A percentile compares a stretch with the other conserved stretches of the same genome.
Evolutionary conservation across 2,797 vertebrate genomes (phyloP).

Genomic region (Aphelocoma californica): DNA sequence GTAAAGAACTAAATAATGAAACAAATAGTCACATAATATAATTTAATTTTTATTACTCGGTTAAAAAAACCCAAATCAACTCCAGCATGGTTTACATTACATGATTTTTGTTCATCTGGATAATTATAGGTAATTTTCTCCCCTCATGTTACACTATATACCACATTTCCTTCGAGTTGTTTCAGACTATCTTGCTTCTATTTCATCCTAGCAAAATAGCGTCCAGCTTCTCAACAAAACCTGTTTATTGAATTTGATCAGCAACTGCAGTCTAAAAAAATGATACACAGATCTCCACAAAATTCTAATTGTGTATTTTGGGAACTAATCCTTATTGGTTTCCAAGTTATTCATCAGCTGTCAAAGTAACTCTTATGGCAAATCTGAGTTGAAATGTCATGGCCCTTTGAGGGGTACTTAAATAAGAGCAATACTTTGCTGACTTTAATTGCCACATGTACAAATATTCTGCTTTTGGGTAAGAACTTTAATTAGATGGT

Average conservation of each 20-base stretch:
- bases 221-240: neutral
- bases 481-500: neutral
- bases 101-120: neutral
- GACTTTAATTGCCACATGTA: neutral
- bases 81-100: neutral
- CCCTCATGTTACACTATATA: neutral
- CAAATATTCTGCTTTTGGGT: neutral
- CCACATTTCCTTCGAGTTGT: neutral
- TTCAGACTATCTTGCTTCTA: neutral
- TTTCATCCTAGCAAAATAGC: neutral
- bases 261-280: neutral
- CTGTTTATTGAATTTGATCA: neutral
- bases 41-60: neutral
- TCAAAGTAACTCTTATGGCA: neutral
- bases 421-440: neutral
- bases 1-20: neutral
- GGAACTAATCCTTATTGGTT: neutral
- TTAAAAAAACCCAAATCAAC: neutral
- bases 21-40: neutral
- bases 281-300: accelerated
- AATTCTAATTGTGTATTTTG: neutral
- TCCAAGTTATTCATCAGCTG: neutral
- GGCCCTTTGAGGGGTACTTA: neutral
- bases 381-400: neutral
- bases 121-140: neutral